A percentile compares a stretch with the other conserved stretches of the same genome.
phyloP scores from a whole-genome alignment of 2,113 vertebrate genomes.

The Rhinolophus sinicus region DNA sequence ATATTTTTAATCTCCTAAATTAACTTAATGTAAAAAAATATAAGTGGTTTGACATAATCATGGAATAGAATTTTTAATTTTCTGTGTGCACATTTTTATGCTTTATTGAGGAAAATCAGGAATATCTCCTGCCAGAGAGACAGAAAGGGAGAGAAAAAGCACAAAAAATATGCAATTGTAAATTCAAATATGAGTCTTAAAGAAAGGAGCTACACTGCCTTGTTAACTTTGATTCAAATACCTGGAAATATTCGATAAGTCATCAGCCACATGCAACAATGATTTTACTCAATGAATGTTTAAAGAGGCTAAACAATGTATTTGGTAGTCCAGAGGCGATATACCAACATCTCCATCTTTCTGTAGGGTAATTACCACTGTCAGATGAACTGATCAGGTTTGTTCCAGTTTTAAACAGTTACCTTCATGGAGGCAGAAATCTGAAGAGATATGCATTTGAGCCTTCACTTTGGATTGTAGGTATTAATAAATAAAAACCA shows the following conservation, averaged over 20 bases:
- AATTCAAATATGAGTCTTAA: background rate
- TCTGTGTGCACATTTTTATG: background rate
- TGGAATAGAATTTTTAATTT: background rate
- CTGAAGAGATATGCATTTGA: background rate
- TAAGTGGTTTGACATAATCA: background rate
- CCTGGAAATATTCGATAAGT: background rate
- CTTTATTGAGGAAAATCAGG: conserved; percentile 3
- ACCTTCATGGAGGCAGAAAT: background rate
- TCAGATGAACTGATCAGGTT: background rate
- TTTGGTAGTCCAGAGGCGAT: background rate
- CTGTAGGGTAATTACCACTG: background rate
- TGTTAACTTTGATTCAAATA: background rate
- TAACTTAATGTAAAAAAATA: background rate
- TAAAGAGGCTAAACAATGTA: background rate
- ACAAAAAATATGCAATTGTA: background rate
- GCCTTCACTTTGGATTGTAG: background rate
- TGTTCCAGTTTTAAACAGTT: conserved; percentile 1
- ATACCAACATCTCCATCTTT: background rate
- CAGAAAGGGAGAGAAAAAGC: background rate
- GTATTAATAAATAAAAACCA: background rate
- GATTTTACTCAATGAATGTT: background rate
- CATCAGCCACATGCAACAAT: background rate
- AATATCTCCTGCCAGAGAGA: background rate
- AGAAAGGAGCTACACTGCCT: background rate
- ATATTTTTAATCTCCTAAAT: background rate